Evolutionary conservation across 2,113 vertebrate species (phyloP), one percentile per base, ranked within the genome.

Genomic region (Lophura nycthemera): DNA sequence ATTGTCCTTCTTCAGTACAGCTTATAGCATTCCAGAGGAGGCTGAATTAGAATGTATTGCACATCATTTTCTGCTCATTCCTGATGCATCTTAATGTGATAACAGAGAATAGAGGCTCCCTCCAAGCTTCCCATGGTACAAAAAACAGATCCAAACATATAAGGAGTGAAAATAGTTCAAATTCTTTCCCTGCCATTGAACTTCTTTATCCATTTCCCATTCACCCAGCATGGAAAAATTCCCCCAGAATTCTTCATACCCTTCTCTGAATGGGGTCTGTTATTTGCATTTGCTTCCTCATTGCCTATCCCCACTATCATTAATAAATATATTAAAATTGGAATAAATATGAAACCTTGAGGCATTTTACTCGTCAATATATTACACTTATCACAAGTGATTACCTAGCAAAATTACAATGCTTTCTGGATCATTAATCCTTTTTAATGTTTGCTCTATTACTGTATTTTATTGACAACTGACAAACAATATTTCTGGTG

Each of bases 361-460:
- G 65, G 79, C 79, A 52, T 89, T 95, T 91, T 83, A 64, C 67
- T 92, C 79, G 85, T 95, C 94, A 91, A 81, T 93, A 74, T 13
- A 52, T 93, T 88, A 80, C 57, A 77, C 34, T 47, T 93, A 72
- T 89, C 89, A 86, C 82, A 88, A 90, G 74, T 91, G 0, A 92
- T 86, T 92, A 86, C 57, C 75, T 91, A 64, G 50, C 73, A 67
- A 93, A 91, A 83, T 38, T 24, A 4, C 56, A 72, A 91, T 74
- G 38, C 47, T 88, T 89, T 89, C 92, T 34, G 79, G 69, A 74
- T 92, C 85, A 50, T 92, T 92, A 92, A 83, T 93, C 61, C 47
- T 86, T 86, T 93, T 83, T 76, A 89, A 92, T 75, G 13, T 89
- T 93, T 92, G 57, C 60, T 71, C 89, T 88, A 36, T 91, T 96